Percentiles rank a stretch among this genome's conserved stretches.
Conservation (phyloP, 2,113 vertebrate species). For the Apaloderma vittatum region DNA sequence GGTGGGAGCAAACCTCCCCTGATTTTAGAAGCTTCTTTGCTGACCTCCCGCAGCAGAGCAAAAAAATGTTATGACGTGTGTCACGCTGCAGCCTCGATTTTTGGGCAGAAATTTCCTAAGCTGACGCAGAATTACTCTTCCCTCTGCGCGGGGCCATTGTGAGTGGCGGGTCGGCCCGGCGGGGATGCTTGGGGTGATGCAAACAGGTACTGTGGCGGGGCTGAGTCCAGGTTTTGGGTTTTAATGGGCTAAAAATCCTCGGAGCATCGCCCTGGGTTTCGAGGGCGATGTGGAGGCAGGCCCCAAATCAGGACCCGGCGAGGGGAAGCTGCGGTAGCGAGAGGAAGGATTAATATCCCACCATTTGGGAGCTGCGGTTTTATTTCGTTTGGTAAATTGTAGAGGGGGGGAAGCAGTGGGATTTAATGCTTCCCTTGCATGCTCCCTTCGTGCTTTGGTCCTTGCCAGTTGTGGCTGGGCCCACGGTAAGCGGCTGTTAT, state of each 20-base stretch:
- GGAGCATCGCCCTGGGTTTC: not conserved
- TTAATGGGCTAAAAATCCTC: not conserved
- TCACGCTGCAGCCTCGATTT: conserved; percentile 2
- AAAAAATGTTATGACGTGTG: conserved; percentile 10
- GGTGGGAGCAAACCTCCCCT: conserved; percentile 13
- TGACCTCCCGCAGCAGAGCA: conserved; percentile 1
- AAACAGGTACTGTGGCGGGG: not conserved
- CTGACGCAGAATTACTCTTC: not conserved
- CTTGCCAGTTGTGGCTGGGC: not conserved
- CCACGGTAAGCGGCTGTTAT: no score
- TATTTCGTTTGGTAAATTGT: not conserved
- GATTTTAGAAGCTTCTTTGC: conserved; percentile 35
- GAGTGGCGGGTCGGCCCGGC: rapidly evolving
- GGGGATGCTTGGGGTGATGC: not conserved
- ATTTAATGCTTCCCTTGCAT: not conserved
- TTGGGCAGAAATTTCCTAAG: not conserved
- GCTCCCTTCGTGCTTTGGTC: not conserved
- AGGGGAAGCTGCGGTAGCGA: not conserved
- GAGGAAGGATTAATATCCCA: not conserved
- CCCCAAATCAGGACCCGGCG: not conserved
- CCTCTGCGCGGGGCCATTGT: rapidly evolving
- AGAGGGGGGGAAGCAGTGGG: not conserved
- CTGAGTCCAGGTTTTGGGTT: not conserved
- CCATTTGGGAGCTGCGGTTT: not conserved
- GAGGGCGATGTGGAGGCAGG: not conserved